These are phyloP conservation scores for Pemphigus obesinymphae DNA, from an alignment of 1,140 invertebrate genomes.

Conservation along the genomic window DNA sequence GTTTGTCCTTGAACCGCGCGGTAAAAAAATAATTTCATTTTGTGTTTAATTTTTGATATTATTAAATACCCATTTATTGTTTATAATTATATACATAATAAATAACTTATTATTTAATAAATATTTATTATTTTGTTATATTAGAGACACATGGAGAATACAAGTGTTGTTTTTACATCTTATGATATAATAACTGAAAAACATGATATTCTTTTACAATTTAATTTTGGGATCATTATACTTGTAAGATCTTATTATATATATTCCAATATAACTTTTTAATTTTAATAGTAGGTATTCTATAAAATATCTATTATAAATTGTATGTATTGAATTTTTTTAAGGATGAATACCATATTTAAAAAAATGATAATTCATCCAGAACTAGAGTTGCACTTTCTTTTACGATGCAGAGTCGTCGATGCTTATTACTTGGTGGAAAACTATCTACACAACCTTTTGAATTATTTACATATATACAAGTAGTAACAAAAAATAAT, in stretches of 20 bases:
- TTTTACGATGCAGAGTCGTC: conserved; percentile 59
- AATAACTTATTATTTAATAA: too few relatives aligned
- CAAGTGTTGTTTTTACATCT: conserved; percentile 71
- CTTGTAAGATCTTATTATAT: too few relatives aligned
- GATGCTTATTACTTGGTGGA: conserved; percentile 79
- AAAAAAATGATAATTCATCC: conserved; percentile 80
- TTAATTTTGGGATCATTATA: conserved; percentile 45
- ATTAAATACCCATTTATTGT: too few relatives aligned
- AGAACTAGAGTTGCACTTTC: conserved; percentile 66
- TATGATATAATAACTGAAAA: conserved; percentile 70
- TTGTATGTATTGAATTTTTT: too few relatives aligned
- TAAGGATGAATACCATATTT: conserved; percentile 75
- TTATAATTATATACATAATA: background rate
- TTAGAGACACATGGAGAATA: conserved; percentile 55
- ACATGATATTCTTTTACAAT: conserved; percentile 54
- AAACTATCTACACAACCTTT: conserved; percentile 88
- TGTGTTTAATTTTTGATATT: too few relatives aligned
- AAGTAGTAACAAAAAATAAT: conserved; percentile 64
- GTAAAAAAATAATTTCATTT: conserved; percentile 51
- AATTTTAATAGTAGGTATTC: too few relatives aligned
- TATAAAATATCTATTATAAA: too few relatives aligned
- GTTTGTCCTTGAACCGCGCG: conserved; percentile 78
- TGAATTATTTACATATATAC: conserved; percentile 82
- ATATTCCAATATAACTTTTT: too few relatives aligned
- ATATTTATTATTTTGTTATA: too few relatives aligned